Evolutionary conservation across 2,888 invertebrate species (phyloP).

Genomic region (Stenichneumon culpator): DNA sequence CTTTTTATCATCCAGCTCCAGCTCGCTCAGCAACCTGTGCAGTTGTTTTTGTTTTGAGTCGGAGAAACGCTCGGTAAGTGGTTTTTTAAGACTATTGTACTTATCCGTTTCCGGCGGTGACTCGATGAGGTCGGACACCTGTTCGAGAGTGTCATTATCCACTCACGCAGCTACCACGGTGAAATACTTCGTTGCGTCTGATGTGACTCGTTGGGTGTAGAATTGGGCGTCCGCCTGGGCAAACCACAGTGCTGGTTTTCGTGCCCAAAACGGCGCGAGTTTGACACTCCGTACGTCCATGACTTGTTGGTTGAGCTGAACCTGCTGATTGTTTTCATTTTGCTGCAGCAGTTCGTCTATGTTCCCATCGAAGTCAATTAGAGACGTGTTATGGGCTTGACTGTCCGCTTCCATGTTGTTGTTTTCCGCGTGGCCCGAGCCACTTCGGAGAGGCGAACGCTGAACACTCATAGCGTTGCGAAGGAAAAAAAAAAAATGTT

Average conservation of each 20-base stretch:
- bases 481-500: too few relatives aligned
- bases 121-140: slow-evolving; percentile 66
- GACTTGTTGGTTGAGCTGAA: neutral
- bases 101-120: slow-evolving; percentile 61
- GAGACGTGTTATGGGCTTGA: neutral
- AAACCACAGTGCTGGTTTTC: slow-evolving; percentile 63
- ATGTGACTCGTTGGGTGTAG: slow-evolving; percentile 44
- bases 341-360: neutral
- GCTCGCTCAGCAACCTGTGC: slow-evolving; percentile 56
- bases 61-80: slow-evolving; percentile 59
- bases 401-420: neutral
- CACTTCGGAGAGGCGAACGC: too few relatives aligned
- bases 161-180: slow-evolving; percentile 56
- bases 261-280: slow-evolving; percentile 66
- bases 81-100: slow-evolving; percentile 62
- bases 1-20: slow-evolving; percentile 69
- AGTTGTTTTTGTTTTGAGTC: slow-evolving; percentile 66
- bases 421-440: neutral
- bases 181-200: slow-evolving; percentile 61
- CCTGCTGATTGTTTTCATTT: neutral
- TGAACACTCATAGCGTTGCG: too few relatives aligned
- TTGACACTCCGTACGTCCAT: slow-evolving; percentile 40
- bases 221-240: slow-evolving; percentile 68
- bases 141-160: slow-evolving; percentile 58
- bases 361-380: neutral